Evolutionary conservation across 2,113 vertebrate species (phyloP).

Genomic region (Poecilia latipinna): DNA sequence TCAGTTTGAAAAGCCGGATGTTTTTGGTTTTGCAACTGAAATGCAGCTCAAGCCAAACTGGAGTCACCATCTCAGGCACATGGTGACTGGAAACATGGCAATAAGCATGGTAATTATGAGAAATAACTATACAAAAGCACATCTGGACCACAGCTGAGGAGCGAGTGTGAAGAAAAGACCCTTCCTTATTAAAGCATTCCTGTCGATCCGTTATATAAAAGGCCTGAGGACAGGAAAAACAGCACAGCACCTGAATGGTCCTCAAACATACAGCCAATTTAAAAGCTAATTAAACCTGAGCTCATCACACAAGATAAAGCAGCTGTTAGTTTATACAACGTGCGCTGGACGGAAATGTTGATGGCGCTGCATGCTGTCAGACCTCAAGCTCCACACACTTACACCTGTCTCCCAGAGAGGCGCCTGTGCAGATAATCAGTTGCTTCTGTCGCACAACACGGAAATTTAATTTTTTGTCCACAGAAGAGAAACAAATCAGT

Average conservation of each 20-base stretch:
- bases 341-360: slow-evolving; percentile 25
- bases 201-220: background rate
- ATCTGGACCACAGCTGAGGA: background rate
- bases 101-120: background rate
- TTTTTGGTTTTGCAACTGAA: too few species aligned
- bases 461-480: background rate
- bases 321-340: slow-evolving; percentile 40
- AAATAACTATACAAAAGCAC: background rate
- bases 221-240: background rate
- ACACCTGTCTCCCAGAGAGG: slow-evolving; percentile 24
- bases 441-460: slow-evolving; percentile 20
- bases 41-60: too few species aligned
- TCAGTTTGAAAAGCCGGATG: too few species aligned
- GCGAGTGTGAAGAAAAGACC: background rate
- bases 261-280: slow-evolving; percentile 17
- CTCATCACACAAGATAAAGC: slow-evolving; percentile 39
- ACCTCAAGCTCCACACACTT: slow-evolving; percentile 7
- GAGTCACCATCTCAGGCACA: too few species aligned
- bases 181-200: slow-evolving; percentile 2
- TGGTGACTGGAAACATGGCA: background rate
- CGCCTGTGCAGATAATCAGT: slow-evolving; percentile 28
- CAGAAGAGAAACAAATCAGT: slow-evolving; percentile 8
- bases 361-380: slow-evolving; percentile 17
- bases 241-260: background rate
- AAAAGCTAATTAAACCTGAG: slow-evolving; percentile 34